phyloP scores from a whole-genome alignment of 2,113 vertebrate genomes.

The Nannospalax galili region DNA sequence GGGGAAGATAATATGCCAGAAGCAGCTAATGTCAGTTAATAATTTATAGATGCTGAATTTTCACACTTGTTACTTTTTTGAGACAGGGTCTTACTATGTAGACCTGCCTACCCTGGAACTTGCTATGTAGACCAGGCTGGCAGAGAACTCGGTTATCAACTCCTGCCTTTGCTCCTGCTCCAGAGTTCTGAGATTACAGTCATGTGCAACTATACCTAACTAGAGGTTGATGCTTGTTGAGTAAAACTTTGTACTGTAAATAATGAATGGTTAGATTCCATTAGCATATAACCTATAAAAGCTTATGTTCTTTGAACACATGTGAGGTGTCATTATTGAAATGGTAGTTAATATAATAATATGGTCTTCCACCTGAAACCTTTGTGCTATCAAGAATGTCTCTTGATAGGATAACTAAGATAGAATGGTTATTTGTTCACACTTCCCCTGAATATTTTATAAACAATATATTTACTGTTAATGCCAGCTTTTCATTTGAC shows the following conservation, averaged over 20 bases:
- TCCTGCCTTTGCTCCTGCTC: too few species aligned
- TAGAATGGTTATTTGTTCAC: not conserved
- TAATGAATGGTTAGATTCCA: not conserved
- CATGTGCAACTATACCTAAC: too few species aligned
- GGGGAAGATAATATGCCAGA: not conserved
- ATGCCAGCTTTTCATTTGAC: not conserved
- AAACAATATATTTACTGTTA: slow-evolving; percentile 18
- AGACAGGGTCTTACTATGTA: too few species aligned
- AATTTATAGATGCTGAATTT: not conserved
- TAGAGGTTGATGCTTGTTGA: too few species aligned
- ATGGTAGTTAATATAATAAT: slow-evolving; percentile 46
- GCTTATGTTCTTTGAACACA: not conserved
- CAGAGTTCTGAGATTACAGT: too few species aligned
- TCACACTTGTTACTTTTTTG: too few species aligned
- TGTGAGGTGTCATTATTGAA: slow-evolving; percentile 14
- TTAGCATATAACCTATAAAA: not conserved
- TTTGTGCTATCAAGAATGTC: not conserved
- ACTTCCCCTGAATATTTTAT: not conserved
- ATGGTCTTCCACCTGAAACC: not conserved
- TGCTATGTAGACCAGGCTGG: too few species aligned
- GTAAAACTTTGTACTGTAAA: not conserved
- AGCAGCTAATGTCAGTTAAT: not conserved
- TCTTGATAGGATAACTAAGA: not conserved
- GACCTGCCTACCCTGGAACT: too few species aligned
- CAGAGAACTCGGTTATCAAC: too few species aligned